Conservation (phyloP, 2,797 vertebrate genomes). For the Strix occidentalis region DNA sequence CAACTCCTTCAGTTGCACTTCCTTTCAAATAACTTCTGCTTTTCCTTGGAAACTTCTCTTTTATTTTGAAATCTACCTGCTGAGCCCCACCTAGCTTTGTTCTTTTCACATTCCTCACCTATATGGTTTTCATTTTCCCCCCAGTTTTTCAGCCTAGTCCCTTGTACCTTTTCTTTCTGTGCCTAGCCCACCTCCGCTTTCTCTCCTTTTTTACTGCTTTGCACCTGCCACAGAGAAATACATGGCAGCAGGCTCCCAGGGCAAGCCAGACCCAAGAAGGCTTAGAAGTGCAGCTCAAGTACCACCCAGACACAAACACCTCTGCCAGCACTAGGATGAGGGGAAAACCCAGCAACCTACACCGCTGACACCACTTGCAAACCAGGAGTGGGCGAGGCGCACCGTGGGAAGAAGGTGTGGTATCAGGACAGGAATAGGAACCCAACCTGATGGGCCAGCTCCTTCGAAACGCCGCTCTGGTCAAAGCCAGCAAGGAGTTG, state of each 20-base stretch:
- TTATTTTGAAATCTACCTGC: neutral
- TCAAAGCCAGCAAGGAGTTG: neutral
- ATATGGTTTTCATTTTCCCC: neutral
- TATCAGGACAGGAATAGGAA: no score
- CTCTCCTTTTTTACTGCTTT: neutral
- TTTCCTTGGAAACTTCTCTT: neutral
- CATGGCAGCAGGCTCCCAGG: neutral
- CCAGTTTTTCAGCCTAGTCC: neutral
- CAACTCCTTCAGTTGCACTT: neutral
- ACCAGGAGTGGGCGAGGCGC: fast-evolving
- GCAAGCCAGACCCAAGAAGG: neutral
- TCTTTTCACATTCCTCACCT: neutral
- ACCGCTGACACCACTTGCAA: neutral
- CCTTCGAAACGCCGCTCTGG: neutral
- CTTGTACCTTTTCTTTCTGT: neutral
- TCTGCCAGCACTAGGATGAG: fast-evolving
- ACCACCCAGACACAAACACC: neutral
- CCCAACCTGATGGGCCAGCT: neutral
- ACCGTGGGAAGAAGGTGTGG: neutral
- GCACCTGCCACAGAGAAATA: neutral
- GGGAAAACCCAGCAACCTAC: fast-evolving
- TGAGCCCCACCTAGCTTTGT: neutral
- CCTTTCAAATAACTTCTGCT: neutral
- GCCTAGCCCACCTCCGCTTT: neutral
- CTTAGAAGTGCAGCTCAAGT: neutral